These are phyloP conservation scores for Meandrina meandrites DNA, from an alignment of 92 coral and sea anemone species.

Conservation along the genomic window DNA sequence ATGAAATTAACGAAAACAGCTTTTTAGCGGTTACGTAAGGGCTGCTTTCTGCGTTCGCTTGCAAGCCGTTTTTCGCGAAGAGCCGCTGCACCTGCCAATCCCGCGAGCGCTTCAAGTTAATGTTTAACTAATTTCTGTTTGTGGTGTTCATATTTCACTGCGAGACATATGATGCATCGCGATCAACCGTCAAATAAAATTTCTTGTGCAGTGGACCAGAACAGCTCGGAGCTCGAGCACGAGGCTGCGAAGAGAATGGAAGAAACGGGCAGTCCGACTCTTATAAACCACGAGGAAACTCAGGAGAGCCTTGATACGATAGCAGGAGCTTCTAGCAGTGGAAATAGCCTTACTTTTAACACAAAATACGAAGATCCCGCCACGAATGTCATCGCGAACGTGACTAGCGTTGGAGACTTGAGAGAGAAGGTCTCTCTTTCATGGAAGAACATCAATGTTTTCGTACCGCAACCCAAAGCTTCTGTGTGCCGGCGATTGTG, in stretches of 20 bases:
- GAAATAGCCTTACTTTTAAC: constrained; percentile 20
- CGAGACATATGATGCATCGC: constrained; percentile 5
- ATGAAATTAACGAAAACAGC: neutral
- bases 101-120: neutral
- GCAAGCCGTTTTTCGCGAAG: neutral
- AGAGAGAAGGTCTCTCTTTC: constrained; percentile 67
- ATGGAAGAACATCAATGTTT: constrained; percentile 88
- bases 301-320: constrained; percentile 4
- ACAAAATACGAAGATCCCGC: constrained; percentile 43
- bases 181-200: constrained; percentile 11
- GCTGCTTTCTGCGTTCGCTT: neutral
- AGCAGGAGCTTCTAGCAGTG: constrained; percentile 18
- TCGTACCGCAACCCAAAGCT: constrained; percentile 65
- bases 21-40: neutral
- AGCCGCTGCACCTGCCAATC: neutral
- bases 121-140: neutral
- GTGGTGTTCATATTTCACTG: neutral
- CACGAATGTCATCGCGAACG: constrained; percentile 65
- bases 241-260: constrained; percentile 20
- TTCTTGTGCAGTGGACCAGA: constrained; percentile 5
- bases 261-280: constrained; percentile 44
- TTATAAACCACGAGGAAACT: constrained; percentile 31
- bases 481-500: constrained; percentile 77
- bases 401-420: constrained; percentile 56
- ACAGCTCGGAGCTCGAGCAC: neutral